Base-by-base conservation (phyloP, 2,113 vertebrate species). In the Coreoperca whiteheadi region DNA sequence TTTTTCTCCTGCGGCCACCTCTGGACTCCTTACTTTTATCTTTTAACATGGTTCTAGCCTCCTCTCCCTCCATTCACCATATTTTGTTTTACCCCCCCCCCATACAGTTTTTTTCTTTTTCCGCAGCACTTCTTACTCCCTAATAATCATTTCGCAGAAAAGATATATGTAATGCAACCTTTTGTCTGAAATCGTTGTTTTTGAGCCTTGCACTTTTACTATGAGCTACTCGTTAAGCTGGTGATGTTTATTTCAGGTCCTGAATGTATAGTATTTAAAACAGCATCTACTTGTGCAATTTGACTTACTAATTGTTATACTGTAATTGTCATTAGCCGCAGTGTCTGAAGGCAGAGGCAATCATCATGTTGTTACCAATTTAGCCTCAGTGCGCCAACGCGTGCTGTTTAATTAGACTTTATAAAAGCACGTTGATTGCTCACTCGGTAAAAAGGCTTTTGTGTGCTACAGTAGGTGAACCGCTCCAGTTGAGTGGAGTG, bases 341-440 rank as follows among this genome's bases (percentile, higher is more conserved):
- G 64, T 37, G n/a, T 73, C 23, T 80, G 59, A 34, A 63, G 56
- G 66, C 23, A 37, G 12, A 28, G 28, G 37, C 65, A 76, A 73
- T 86, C 63, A 86, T 4, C 34, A 7, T 56, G 57, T 46, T 74
- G 82, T 56, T 46, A 53, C 28, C 64, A 32, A 79, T 30, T 48
- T 6, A 70, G 50, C 18, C 30, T 39, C 30, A 7, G n/a, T 53
- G 68, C 69, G 56, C 77, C 50, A 64, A 59, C 81, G 46, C 69
- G 6, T 18, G 18, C 37, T 48, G 30, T 51, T 65, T 65, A 83
- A 53, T 84, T 53, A 76, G 30, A 57, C 74, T 51, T 72, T 7
- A 54, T 61, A 54, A 73, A n/a, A 77, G 48, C 59, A 12, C 34
- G 60, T 30, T 46, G 34, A 73, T 54, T 73, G 53, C 25, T 72